Evolutionary conservation across 92 coral and sea anemone genomes (phyloP).

Genomic region (Palythoa grandiflora): DNA sequence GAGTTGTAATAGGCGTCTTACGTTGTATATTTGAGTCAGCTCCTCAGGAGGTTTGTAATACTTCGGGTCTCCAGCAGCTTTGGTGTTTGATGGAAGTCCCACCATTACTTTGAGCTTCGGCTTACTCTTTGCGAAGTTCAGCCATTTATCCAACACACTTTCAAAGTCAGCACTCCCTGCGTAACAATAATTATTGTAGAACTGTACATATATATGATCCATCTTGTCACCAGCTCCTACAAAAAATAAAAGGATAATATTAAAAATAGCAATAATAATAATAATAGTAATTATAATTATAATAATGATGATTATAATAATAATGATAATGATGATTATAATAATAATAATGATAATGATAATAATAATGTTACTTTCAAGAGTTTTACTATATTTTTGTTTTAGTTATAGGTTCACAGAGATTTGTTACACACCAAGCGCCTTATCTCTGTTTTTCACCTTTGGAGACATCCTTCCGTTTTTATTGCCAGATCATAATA

Average conservation of each 20-base stretch:
- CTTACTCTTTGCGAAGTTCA: constrained; percentile 71
- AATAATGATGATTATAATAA: no score
- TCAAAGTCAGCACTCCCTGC: constrained; percentile 74
- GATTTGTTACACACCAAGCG: no score
- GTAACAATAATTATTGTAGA: constrained; percentile 86
- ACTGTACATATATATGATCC: constrained; percentile 81
- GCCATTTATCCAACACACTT: constrained; percentile 79
- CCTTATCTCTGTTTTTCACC: no score
- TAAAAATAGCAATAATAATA: no score
- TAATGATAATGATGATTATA: no score
- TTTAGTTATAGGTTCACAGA: no score
- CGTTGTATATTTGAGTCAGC: constrained; percentile 74
- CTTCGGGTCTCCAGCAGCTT: constrained; percentile 78
- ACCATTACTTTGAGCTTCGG: constrained; percentile 64
- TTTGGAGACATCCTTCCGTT: no score
- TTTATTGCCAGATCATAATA: no score
- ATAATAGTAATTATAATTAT: no score
- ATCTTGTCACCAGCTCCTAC: constrained; percentile 78
- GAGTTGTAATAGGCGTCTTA: constrained; percentile 5
- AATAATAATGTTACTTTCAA: no score
- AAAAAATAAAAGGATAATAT: neutral
- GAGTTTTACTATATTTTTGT: no score
- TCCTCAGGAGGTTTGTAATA: constrained; percentile 81
- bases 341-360: no score
- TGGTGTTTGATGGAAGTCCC: constrained; percentile 76